A percentile compares a stretch with the other conserved stretches of the same genome.
phyloP scores from a whole-genome alignment of 2,888 invertebrate species.

The Helobdella robusta region DNA sequence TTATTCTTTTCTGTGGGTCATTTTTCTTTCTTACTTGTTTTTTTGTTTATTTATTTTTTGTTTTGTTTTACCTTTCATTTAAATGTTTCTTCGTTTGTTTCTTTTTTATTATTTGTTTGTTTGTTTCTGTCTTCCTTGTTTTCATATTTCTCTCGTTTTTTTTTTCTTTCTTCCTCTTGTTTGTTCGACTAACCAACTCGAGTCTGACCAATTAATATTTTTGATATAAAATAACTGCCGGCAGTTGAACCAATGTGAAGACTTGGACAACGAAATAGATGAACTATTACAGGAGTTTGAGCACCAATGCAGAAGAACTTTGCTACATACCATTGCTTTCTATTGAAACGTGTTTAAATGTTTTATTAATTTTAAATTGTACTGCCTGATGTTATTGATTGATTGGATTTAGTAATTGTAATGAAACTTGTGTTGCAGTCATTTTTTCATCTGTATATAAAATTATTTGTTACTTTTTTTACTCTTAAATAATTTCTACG shows the following conservation, averaged over 20 bases:
- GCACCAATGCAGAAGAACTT: conserved; percentile 65
- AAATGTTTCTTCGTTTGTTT: not conserved
- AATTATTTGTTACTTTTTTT: too few species aligned
- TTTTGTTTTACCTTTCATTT: not conserved
- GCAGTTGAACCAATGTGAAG: conserved; percentile 79
- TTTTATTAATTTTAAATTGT: too few species aligned
- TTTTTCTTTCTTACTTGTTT: not conserved
- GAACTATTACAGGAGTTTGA: conserved; percentile 90
- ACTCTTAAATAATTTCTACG: too few species aligned
- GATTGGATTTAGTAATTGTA: too few species aligned
- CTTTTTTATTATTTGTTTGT: not conserved
- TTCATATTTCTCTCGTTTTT: not conserved
- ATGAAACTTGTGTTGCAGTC: too few species aligned
- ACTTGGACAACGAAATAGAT: conserved; percentile 94
- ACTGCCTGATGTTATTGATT: too few species aligned
- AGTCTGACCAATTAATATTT: too few species aligned
- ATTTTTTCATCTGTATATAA: too few species aligned
- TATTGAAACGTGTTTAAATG: conserved; percentile 62
- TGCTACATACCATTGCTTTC: conserved; percentile 87
- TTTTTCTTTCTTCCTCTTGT: not conserved
- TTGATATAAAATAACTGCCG: too few species aligned
- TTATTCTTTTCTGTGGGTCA: not conserved
- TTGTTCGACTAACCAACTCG: too few species aligned
- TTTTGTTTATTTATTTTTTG: not conserved
- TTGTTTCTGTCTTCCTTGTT: not conserved